Base-by-base conservation (phyloP, 1,140 invertebrate genomes). In the Euschistus heros region DNA sequence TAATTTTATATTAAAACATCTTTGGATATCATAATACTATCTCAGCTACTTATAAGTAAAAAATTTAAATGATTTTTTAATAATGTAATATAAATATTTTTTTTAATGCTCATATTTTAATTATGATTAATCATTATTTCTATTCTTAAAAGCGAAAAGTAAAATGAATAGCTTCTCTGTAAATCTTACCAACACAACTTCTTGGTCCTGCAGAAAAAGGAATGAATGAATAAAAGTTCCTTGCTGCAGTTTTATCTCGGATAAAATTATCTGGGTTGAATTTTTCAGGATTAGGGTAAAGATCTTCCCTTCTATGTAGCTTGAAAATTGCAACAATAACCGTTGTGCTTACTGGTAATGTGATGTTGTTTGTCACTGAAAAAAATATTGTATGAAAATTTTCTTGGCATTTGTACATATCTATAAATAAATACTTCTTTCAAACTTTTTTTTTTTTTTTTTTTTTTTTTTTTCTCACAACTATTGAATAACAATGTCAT, bases 251-350 rank as follows among this genome's bases (percentile, higher is more conserved):
- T 64, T 85, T 87, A 69, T 92, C 89, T 0, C 87, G 85, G 26
- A 89, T 73, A 78, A 92, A 93, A 72, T 91, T 86, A 72, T 92
- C 89, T 2, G 91, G 91, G 72, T 92, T 78, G 73, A 91, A 93
- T n/a, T 78, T 78, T 24, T 88, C 80, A 0, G 90, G 89, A 71
- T 92, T 84, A 22, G 84, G 81, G 71, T 87, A 93, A 69, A 86
- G 80, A 63, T 85, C 77, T 0, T 81, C 76, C 71, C 84, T 81
- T 67, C 87, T 80, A 73, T 92, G 90, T 30, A 91, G 74, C 68
- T 81, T 80, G 69, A 81, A 80, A 0, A 83, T 86, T 1, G 76
- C 80, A 8, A 88, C 79, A 0, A 85, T 79, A 0, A 87, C 82
- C 0, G 85, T 87, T 5, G 80, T 76, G 1, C 84, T 84, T 10